A percentile compares a stretch with the other conserved stretches of the same genome.
Evolutionary conservation across 2,888 invertebrate species (phyloP).

Genomic region (Lomographa bimaculata): DNA sequence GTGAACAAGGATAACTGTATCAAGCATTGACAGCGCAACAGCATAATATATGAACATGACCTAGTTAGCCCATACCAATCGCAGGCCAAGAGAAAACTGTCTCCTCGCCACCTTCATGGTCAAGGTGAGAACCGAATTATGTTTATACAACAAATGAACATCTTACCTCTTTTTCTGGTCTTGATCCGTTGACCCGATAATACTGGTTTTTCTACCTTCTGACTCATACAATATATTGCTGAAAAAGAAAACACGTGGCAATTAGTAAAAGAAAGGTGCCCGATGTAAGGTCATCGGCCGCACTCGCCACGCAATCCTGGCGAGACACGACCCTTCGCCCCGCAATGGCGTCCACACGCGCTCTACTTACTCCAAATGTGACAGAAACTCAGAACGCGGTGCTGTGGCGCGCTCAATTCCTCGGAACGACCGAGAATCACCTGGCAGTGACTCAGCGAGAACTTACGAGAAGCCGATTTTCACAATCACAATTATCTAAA

Average conservation of each 20-base stretch:
- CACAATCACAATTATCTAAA: conserved; percentile 37
- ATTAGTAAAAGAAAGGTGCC: conserved; percentile 57
- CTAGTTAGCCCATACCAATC: conserved; percentile 21
- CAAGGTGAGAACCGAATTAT: conserved; percentile 40
- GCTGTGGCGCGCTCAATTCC: conserved; percentile 40
- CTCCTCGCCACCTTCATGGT: conserved; percentile 35
- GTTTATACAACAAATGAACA: conserved; percentile 35
- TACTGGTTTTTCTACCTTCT: conserved; percentile 99
- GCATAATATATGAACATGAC: conserved; percentile 26
- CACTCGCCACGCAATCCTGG: conserved; percentile 44
- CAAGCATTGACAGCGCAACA: not conserved
- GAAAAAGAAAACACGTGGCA: conserved; percentile 83
- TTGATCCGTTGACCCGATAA: conserved; percentile 99
- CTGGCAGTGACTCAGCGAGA: conserved; percentile 53
- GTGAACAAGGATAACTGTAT: conserved; percentile 5
- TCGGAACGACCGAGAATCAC: conserved; percentile 41
- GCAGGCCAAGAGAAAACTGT: conserved; percentile 11
- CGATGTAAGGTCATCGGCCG: conserved; percentile 74
- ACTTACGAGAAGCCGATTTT: conserved; percentile 32
- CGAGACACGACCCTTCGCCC: conserved; percentile 43
- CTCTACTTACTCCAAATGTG: conserved; percentile 53
- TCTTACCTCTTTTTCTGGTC: conserved; percentile 99
- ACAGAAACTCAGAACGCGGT: conserved; percentile 43
- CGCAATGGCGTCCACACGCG: conserved; percentile 54
- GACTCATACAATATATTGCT: conserved; percentile 99